Evolutionary conservation across 2,888 invertebrate species (phyloP).

Genomic region (Eristalinus aeneus): DNA sequence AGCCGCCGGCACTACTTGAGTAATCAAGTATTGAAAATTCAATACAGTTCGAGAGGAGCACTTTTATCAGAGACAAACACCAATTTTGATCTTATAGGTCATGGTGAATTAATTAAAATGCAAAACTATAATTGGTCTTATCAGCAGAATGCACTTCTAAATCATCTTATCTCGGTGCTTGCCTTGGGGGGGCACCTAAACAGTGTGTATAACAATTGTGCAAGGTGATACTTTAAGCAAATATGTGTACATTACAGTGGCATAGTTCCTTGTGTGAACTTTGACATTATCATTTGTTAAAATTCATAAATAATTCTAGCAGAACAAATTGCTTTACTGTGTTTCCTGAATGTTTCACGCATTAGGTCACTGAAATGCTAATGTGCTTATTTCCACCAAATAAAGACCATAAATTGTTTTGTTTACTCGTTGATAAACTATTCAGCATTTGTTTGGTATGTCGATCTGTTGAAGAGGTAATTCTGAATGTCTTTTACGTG

Average conservation of each 20-base stretch:
- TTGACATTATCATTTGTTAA: neutral
- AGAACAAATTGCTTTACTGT: neutral
- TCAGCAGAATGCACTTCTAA: constrained; percentile 41
- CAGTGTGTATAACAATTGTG: constrained; percentile 28
- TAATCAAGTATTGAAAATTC: neutral
- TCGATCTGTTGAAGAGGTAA: neutral
- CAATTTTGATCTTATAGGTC: constrained; percentile 35
- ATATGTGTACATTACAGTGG: neutral
- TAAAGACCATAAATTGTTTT: neutral
- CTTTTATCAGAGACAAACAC: neutral
- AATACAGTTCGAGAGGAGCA: neutral
- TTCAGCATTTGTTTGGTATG: neutral
- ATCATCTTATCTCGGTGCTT: constrained; percentile 50
- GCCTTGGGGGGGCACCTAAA: constrained; percentile 35
- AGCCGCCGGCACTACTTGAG: neutral
- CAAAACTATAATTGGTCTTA: constrained; percentile 23
- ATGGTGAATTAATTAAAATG: constrained; percentile 44
- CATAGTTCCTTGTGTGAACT: neutral
- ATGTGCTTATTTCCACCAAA: neutral
- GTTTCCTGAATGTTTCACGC: neutral
- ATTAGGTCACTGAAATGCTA: neutral
- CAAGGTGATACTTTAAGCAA: constrained; percentile 35
- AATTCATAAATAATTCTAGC: neutral
- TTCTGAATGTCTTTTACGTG: neutral
- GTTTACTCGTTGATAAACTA: neutral